Conservation (phyloP, 2,888 invertebrate genomes). For the Andrena minutula region DNA sequence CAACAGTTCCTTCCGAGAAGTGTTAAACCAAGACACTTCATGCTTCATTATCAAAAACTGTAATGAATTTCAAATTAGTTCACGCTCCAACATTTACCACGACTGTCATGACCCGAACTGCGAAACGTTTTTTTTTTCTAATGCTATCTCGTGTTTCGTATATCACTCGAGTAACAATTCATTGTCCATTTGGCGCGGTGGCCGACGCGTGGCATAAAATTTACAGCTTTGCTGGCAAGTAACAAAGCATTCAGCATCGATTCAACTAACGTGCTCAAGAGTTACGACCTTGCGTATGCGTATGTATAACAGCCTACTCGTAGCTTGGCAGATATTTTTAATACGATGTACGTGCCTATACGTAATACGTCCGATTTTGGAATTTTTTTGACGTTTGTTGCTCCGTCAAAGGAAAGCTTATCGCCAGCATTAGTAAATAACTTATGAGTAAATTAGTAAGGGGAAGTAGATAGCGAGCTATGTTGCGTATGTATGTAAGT, state of each 20-base stretch:
- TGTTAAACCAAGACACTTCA: not conserved
- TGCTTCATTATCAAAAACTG: not conserved
- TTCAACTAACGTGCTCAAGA: constrained; percentile 19
- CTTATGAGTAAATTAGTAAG: not conserved
- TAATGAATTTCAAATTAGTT: not conserved
- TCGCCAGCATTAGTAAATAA: constrained; percentile 12
- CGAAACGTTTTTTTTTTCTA: not conserved
- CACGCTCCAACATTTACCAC: not conserved
- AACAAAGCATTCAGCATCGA: not conserved
- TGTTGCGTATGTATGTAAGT: constrained; percentile 15
- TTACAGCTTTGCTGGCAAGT: constrained; percentile 1
- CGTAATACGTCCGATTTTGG: not conserved
- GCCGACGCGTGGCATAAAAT: constrained; percentile 29
- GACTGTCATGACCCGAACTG: not conserved
- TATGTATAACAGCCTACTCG: not conserved
- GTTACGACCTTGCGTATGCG: not conserved
- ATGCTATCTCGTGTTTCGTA: too few relatives aligned
- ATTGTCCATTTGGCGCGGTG: not conserved
- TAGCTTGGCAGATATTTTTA: not conserved
- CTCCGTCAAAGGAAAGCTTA: not conserved
- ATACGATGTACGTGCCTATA: not conserved
- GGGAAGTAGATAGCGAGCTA: constrained; percentile 4
- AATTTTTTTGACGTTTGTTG: not conserved
- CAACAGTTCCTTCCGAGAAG: too few relatives aligned
- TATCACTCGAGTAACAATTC: not conserved